phyloP scores from a whole-genome alignment of 92 coral and sea anemone genomes.

The Galaxea fascicularis region DNA sequence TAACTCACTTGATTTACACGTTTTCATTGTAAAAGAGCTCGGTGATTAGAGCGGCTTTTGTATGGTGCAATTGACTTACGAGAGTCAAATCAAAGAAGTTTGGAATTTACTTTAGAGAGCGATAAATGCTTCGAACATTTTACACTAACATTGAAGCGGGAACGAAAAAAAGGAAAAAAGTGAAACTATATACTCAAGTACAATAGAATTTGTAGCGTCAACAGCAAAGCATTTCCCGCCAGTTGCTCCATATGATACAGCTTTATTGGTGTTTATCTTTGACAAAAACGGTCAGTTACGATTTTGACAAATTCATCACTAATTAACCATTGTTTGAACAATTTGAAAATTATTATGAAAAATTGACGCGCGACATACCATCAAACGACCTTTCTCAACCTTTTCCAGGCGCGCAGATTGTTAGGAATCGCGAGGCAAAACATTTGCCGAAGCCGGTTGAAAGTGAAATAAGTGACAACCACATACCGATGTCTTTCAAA shows the following conservation, averaged over 20 bases:
- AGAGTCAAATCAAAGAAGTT: neutral
- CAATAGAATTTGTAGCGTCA: neutral
- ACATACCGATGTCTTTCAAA: too few relatives aligned
- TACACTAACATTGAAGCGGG: too few relatives aligned
- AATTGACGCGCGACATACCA: neutral
- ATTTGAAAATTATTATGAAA: slow-evolving; percentile 12
- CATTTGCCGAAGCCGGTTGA: too few relatives aligned
- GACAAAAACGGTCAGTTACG: neutral
- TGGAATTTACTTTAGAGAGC: too few relatives aligned
- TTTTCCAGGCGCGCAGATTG: too few relatives aligned
- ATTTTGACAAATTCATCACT: neutral
- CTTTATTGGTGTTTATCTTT: too few relatives aligned
- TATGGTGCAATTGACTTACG: slow-evolving; percentile 4
- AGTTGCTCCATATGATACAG: neutral
- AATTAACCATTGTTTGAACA: slow-evolving; percentile 18
- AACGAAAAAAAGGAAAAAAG: too few relatives aligned
- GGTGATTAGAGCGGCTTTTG: too few relatives aligned
- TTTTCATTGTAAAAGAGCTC: neutral
- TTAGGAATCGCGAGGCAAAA: too few relatives aligned
- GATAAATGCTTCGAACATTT: too few relatives aligned
- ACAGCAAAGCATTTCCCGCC: neutral
- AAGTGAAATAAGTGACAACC: too few relatives aligned
- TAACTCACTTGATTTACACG: neutral
- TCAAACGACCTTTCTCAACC: neutral
- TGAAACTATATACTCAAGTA: too few relatives aligned